Conservation (phyloP, 2,797 vertebrate species). For the Bothrops alternatus region DNA sequence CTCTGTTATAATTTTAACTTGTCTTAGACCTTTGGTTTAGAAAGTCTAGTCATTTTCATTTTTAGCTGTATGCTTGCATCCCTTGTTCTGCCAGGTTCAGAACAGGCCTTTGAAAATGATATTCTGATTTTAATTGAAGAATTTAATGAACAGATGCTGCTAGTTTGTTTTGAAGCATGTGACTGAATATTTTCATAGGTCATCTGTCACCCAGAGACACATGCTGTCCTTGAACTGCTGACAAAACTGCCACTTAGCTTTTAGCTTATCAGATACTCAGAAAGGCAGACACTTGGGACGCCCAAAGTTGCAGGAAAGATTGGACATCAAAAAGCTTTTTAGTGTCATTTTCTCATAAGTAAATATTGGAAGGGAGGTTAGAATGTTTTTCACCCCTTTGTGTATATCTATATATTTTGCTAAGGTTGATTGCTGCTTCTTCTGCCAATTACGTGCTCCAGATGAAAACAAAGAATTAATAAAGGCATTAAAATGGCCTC, state of each 20-base stretch:
- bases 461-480: neutral
- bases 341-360: neutral
- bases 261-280: constrained; percentile 1
- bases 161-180: constrained; percentile 42
- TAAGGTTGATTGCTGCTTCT: neutral
- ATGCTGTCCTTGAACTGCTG: constrained; percentile 34
- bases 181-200: constrained; percentile 43
- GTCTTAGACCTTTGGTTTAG: constrained; percentile 11
- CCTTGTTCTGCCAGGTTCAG: constrained; percentile 1
- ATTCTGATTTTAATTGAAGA: constrained; percentile 34
- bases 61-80: constrained; percentile 42
- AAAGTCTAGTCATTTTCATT: neutral
- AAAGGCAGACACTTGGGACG: neutral
- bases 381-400: neutral
- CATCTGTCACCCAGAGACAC: constrained; percentile 22
- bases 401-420: neutral
- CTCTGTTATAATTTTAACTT: constrained; percentile 21
- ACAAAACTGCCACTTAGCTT: constrained; percentile 30
- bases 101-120: constrained; percentile 11
- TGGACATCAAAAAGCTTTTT: neutral
- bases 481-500: neutral
- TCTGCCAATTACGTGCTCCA: neutral
- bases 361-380: neutral
- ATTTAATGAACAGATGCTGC: constrained; percentile 38
- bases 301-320: neutral